Conservation (phyloP, 2,888 invertebrate species). For the Horisme vitalbata region DNA sequence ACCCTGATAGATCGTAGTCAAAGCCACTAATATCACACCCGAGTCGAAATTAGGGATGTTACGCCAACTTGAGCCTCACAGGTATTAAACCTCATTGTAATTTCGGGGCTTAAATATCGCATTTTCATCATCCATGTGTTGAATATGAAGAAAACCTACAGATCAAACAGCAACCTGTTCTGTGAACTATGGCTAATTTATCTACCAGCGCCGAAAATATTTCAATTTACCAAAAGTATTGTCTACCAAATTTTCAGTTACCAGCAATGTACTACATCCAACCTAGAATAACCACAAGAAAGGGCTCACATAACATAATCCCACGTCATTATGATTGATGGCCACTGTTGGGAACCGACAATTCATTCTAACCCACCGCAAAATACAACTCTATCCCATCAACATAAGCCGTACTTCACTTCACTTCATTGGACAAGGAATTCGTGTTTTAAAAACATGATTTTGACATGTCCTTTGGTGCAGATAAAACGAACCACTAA, state of each 20-base stretch:
- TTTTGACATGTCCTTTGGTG: slow-evolving; percentile 48
- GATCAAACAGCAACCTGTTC: too few relatives aligned
- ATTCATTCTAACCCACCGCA: slow-evolving; percentile 3
- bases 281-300: slow-evolving; percentile 26
- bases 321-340: slow-evolving; percentile 58
- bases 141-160: too few relatives aligned
- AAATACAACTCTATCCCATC: slow-evolving; percentile 14
- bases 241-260: background rate
- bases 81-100: too few relatives aligned
- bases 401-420: slow-evolving; percentile 1
- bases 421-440: slow-evolving; percentile 34
- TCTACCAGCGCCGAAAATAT: too few relatives aligned
- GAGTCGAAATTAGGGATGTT: too few relatives aligned
- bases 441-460: slow-evolving; percentile 40
- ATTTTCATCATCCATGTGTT: too few relatives aligned
- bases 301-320: slow-evolving; percentile 33
- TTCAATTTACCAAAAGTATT: too few relatives aligned
- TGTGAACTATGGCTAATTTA: too few relatives aligned
- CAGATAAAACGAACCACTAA: slow-evolving; percentile 34
- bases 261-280: slow-evolving; percentile 35
- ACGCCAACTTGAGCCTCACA: too few relatives aligned
- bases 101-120: too few relatives aligned
- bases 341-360: slow-evolving; percentile 29
- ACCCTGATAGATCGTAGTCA: too few relatives aligned
- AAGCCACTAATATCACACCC: too few relatives aligned